phyloP scores from a whole-genome alignment of 2,797 vertebrate species.

The Gallinago nigripennis region DNA sequence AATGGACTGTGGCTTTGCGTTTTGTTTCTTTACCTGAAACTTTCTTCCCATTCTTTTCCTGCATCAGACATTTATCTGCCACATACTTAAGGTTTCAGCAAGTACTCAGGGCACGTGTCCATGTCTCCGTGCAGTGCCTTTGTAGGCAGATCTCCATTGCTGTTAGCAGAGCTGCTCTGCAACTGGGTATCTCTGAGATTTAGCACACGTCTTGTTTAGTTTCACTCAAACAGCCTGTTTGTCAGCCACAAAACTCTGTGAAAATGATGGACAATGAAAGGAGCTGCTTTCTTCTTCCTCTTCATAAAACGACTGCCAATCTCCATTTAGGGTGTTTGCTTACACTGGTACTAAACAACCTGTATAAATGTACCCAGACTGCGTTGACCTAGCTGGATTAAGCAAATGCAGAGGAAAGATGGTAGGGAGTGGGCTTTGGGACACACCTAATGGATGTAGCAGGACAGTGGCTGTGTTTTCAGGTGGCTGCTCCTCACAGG shows the following conservation, averaged over 20 bases:
- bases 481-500: not conserved
- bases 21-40: not conserved
- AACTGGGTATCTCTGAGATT: not conserved
- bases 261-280: not conserved
- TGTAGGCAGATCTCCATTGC: not conserved
- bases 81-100: not conserved
- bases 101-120: not conserved
- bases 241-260: not conserved
- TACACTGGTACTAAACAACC: not conserved
- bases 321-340: not conserved
- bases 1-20: not conserved
- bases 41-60: not conserved
- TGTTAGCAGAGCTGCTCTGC: not conserved
- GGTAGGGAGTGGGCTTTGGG: rapidly evolving
- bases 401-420: not conserved
- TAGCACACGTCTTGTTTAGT: not conserved
- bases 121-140: not conserved
- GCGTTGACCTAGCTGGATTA: not conserved
- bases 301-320: not conserved
- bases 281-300: not conserved
- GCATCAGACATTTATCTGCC: not conserved
- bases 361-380: not conserved
- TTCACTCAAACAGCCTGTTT: not conserved
- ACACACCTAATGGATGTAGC: not conserved
- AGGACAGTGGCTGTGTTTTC: not conserved